A percentile compares a stretch with the other conserved stretches of the same genome.
phyloP scores from a whole-genome alignment of 2,113 vertebrate genomes.

The Austrofundulus limnaeus region DNA sequence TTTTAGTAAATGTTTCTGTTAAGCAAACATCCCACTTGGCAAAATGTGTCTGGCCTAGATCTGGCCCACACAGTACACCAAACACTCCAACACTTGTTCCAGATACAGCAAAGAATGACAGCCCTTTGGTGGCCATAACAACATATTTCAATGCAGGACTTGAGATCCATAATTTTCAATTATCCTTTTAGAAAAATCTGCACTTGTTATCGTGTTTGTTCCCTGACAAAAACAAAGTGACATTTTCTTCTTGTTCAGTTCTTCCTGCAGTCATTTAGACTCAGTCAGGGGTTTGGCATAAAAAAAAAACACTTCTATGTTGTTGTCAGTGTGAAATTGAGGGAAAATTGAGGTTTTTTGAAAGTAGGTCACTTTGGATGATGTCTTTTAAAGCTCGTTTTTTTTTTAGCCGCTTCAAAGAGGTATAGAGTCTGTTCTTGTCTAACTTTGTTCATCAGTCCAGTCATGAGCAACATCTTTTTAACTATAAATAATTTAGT shows the following conservation, averaged over 20 bases:
- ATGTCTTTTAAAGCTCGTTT: conserved; percentile 50
- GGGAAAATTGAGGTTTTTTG: conserved; percentile 44
- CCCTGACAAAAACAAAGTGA: background rate
- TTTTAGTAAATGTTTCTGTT: no score
- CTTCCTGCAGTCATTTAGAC: conserved; percentile 41
- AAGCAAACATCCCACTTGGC: no score
- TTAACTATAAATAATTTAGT: conserved; percentile 4
- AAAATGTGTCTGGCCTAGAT: no score
- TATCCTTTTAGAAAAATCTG: conserved; percentile 1
- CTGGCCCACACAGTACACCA: no score
- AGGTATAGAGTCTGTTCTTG: conserved; percentile 16
- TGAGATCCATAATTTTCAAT: background rate
- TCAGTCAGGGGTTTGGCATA: conserved; percentile 21
- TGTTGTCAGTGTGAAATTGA: conserved; percentile 53
- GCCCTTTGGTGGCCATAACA: no score
- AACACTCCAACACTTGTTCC: no score
- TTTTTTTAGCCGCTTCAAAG: conserved; percentile 32
- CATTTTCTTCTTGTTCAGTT: conserved; percentile 14
- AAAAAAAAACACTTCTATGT: conserved; percentile 38
- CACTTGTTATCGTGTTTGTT: background rate
- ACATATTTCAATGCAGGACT: no score
- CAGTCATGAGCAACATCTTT: conserved; percentile 11
- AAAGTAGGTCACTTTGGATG: conserved; percentile 47
- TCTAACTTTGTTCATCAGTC: conserved; percentile 22
- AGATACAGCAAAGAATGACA: no score